These are phyloP conservation scores for Ochropacha duplaris DNA, from an alignment of 2,888 invertebrate species.

Conservation along the genomic window DNA sequence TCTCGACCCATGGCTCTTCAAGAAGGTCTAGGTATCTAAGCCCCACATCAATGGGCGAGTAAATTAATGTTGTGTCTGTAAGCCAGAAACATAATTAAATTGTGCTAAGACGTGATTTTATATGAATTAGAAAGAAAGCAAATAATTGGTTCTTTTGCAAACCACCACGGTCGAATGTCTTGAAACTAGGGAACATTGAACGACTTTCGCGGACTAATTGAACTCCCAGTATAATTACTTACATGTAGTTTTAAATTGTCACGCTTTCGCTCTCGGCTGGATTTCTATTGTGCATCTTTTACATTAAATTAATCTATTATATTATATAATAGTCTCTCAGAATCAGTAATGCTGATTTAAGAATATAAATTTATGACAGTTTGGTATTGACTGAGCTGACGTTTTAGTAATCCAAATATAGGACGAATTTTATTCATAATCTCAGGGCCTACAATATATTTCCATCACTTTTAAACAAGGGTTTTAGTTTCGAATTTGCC, in stretches of 20 bases:
- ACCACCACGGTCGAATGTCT: background rate
- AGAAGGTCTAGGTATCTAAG: no score
- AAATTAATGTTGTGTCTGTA: no score
- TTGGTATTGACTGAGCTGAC: no score
- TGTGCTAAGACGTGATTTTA: background rate
- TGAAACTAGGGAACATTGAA: background rate
- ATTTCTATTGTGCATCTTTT: background rate
- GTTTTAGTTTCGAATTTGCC: no score
- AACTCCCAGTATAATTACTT: background rate
- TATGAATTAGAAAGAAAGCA: background rate
- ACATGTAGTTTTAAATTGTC: background rate
- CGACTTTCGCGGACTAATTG: conserved; percentile 3
- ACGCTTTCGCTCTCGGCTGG: background rate
- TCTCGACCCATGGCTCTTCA: no score
- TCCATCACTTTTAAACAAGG: background rate
- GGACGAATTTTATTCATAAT: no score
- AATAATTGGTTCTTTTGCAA: background rate
- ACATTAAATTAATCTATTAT: background rate
- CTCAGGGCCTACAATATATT: no score
- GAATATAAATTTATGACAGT: no score
- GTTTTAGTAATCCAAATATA: no score
- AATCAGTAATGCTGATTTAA: background rate
- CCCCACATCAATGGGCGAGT: no score
- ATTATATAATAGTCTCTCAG: background rate
- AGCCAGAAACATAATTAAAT: no score